Evolutionary conservation across 1,140 invertebrate genomes (phyloP).

Genomic region (Drosophila azteca): DNA sequence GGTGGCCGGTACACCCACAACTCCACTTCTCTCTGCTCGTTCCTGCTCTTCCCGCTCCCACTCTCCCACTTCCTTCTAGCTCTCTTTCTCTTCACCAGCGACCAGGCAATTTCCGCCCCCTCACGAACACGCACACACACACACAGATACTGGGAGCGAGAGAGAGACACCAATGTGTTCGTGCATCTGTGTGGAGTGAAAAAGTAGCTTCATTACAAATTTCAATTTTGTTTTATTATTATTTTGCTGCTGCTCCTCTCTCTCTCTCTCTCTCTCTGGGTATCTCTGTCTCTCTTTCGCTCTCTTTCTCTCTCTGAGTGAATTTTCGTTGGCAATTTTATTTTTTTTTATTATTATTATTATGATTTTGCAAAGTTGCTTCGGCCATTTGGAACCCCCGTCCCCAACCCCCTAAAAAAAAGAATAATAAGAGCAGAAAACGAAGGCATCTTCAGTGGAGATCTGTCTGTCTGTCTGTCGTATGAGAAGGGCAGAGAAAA

Average conservation of each 20-base stretch:
- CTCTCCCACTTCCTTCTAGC: neutral
- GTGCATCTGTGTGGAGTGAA: conserved; percentile 45
- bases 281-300: neutral
- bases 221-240: conserved; percentile 81
- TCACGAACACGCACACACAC: conserved; percentile 39
- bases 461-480: neutral
- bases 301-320: conserved; percentile 14
- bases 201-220: conserved; percentile 81
- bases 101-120: conserved; percentile 70
- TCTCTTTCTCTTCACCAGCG: neutral
- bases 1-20: conserved; percentile 5
- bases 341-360: conserved; percentile 73
- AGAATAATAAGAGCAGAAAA: no score
- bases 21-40: neutral
- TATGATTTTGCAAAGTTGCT: conserved; percentile 64
- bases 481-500: conserved; percentile 18
- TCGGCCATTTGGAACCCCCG: conserved; percentile 37
- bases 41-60: neutral
- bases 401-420: neutral
- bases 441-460: neutral
- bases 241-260: conserved; percentile 24
- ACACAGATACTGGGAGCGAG: conserved; percentile 1
- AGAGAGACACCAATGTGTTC: conserved; percentile 2
- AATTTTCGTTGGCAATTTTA: conserved; percentile 57
- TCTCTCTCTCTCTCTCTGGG: neutral